Percentiles rank a stretch among this genome's conserved stretches.
phyloP scores from a whole-genome alignment of 2,113 vertebrate genomes.

The Prietella phreatophila region DNA sequence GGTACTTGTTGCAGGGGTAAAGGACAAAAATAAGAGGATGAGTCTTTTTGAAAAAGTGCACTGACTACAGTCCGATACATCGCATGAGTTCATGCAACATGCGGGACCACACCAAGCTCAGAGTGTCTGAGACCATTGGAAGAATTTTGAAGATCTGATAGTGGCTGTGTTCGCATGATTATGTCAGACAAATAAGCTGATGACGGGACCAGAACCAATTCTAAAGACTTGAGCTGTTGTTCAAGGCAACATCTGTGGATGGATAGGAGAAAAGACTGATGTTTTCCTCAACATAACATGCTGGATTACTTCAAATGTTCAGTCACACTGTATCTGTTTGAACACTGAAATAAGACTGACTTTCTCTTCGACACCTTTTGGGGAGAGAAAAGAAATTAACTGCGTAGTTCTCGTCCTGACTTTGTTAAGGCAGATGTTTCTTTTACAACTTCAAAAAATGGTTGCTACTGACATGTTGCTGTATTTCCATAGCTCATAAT shows the following conservation, averaged over 20 bases:
- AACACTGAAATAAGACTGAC: constrained; percentile 70
- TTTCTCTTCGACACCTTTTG: constrained; percentile 32
- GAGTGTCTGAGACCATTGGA: constrained; percentile 13
- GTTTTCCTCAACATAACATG: constrained; percentile 39
- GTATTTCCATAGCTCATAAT: constrained; percentile 27
- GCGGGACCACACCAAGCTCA: constrained; percentile 7
- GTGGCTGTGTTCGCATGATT: not conserved
- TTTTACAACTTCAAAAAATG: constrained; percentile 50
- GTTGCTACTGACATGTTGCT: constrained; percentile 74
- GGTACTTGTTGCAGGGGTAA: constrained; percentile 23
- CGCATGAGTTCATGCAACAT: constrained; percentile 3
- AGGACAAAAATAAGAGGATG: constrained; percentile 12
- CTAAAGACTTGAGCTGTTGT: constrained; percentile 28
- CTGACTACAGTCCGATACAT: constrained; percentile 28
- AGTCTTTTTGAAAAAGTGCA: constrained; percentile 44
- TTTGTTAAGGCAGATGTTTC: constrained; percentile 56
- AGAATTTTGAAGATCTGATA: constrained; percentile 15
- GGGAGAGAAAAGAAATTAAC: not conserved
- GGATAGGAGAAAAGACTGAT: constrained; percentile 25
- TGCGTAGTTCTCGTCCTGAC: constrained; percentile 67
- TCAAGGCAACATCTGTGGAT: constrained; percentile 40
- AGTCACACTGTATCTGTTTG: constrained; percentile 88
- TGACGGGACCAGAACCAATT: constrained; percentile 16
- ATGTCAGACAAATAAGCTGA: constrained; percentile 1
- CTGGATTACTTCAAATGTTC: constrained; percentile 68